Percentiles rank a stretch among this genome's conserved stretches.
phyloP scores from a whole-genome alignment of 1,140 invertebrate genomes.

The Panonychus citri region DNA sequence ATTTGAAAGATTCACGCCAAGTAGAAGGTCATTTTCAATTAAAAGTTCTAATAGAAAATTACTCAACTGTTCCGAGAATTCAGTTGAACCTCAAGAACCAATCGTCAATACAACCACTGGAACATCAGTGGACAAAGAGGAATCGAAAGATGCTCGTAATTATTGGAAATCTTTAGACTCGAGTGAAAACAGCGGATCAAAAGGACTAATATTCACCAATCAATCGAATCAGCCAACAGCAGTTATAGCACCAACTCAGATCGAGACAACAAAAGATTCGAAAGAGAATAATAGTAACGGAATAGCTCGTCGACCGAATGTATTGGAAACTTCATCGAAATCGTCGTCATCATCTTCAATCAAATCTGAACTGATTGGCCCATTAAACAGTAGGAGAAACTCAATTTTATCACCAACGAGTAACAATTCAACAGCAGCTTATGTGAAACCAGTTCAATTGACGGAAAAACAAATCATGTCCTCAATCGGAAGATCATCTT shows the following conservation, averaged over 20 bases:
- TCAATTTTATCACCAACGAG: not conserved
- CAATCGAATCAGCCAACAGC: slow-evolving; percentile 1
- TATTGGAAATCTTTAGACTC: no score
- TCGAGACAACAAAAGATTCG: not conserved
- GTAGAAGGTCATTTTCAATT: not conserved
- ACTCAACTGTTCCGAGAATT: no score
- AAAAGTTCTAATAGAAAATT: no score
- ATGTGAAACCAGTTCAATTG: not conserved
- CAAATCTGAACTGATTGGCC: not conserved
- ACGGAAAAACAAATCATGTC: not conserved
- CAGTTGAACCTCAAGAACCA: no score
- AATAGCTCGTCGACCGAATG: no score
- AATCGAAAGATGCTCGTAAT: no score
- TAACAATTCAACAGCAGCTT: not conserved
- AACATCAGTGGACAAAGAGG: not conserved
- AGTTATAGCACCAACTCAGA: slow-evolving; percentile 9
- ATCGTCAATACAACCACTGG: not conserved
- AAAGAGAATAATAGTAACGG: no score
- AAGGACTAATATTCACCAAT: not conserved
- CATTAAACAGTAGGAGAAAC: not conserved
- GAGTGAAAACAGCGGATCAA: no score
- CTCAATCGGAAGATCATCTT: not conserved
- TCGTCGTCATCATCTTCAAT: no score
- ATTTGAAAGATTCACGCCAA: not conserved
- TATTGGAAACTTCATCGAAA: no score